Base-by-base conservation (phyloP, 2,888 invertebrate species). In the Drosophila vallismaia region DNA sequence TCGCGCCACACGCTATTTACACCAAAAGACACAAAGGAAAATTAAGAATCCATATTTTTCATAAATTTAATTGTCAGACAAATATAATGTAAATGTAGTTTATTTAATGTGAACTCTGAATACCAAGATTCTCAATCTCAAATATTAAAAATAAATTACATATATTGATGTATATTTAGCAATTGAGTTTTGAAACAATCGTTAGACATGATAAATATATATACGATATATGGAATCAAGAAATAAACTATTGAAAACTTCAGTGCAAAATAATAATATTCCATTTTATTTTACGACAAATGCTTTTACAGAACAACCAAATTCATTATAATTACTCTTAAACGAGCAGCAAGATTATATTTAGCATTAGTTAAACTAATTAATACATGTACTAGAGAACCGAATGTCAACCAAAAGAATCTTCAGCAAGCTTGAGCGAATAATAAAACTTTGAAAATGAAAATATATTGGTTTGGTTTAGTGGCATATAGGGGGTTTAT, bases 291-390 rank as follows among this genome's bases (percentile, higher is more conserved):
- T 82, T 85, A 81, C 72, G 79, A 87, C 69, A 73, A 81, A 58
- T 70, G 81, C 81, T 81, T 81, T 86, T 81, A 81, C 77, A 84
- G 75, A 48, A 63, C 71, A 84, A 72, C 54, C 31, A 66, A 68
- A 64, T 46, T 60, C 66, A 84, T 67, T 70, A 46, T 38, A 67
- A 66, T 51, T 70, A 80, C 62, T 71, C 76, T 56, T 72, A 53
- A 72, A 74, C 50, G 58, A 57, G 58, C 72, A 75, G 67, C 81
- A 54, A 71, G 76, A 78, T 71, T 87, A 78, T 89, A 77, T 72
- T 74, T 86, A 87, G 88, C 82, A 80, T 89, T 82, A 79, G 87
- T 79, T 80, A 76, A 86, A 76, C 71, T 51, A 82, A 88, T 81
- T 74, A 66, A 52, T 70, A 71, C 52, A 48, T 80, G 75, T 88